These are phyloP conservation scores for Tanaodytes sp. DNA, from an alignment of 2,888 invertebrate genomes.

Conservation along the genomic window DNA sequence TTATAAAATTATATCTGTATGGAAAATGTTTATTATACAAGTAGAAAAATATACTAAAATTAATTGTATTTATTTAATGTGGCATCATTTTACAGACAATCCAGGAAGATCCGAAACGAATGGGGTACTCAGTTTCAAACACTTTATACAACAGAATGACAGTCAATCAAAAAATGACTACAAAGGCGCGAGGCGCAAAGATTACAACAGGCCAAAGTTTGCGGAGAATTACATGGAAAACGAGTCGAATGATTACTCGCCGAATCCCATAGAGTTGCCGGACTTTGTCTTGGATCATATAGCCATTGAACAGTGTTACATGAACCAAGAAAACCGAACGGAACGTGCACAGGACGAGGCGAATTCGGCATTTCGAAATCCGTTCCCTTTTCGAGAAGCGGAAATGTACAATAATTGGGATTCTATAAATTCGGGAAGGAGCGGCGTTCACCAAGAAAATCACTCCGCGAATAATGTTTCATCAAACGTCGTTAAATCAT, in stretches of 20 bases:
- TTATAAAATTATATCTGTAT: too few relatives aligned
- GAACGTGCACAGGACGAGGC: constrained; percentile 75
- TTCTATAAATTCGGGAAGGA: constrained; percentile 44
- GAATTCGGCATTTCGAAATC: too few relatives aligned
- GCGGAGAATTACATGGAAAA: constrained; percentile 75
- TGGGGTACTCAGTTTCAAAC: constrained; percentile 83
- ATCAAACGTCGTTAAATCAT: constrained; percentile 74
- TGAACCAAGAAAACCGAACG: constrained; percentile 69
- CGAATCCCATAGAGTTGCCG: constrained; percentile 81
- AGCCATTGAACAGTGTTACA: constrained; percentile 84
- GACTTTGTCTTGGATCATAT: constrained; percentile 93
- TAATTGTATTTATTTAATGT: too few relatives aligned
- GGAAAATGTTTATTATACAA: too few relatives aligned
- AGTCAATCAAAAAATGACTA: constrained; percentile 77
- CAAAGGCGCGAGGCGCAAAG: constrained; percentile 86
- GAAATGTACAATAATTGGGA: too few relatives aligned
- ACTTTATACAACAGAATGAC: constrained; percentile 82
- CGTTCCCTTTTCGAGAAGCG: too few relatives aligned
- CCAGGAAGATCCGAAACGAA: too few relatives aligned
- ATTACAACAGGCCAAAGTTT: constrained; percentile 73
- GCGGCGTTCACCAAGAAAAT: constrained; percentile 50
- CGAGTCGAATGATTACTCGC: constrained; percentile 74
- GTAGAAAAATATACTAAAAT: too few relatives aligned
- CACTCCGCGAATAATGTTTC: constrained; percentile 65
- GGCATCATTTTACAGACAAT: too few relatives aligned